phyloP scores from a whole-genome alignment of 2,888 invertebrate genomes.

The Sesamia inferens region DNA sequence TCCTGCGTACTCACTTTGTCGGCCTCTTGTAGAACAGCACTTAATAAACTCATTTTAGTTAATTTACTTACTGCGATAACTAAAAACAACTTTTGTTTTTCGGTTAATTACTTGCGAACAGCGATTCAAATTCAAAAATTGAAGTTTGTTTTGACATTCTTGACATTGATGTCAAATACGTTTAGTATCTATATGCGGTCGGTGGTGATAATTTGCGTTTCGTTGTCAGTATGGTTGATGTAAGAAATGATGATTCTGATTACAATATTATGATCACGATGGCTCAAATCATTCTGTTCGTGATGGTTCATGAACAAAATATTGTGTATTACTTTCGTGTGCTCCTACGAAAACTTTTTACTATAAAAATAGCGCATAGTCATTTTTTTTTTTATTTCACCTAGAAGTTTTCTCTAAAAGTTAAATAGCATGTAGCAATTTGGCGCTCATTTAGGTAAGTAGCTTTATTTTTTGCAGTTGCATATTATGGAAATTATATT shows the following conservation, averaged over 20 bases:
- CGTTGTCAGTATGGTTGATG: neutral
- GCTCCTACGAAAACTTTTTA: neutral
- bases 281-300: no score
- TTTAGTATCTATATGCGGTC: neutral
- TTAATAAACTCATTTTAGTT: conserved; percentile 81
- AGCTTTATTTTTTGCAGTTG: neutral
- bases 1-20: conserved; percentile 79
- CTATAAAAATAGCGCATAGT: neutral
- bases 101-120: conserved; percentile 32
- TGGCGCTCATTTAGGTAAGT: neutral
- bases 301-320: no score
- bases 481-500: conserved; percentile 12
- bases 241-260: neutral
- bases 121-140: conserved; percentile 51
- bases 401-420: no score
- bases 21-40: conserved; percentile 81
- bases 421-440: neutral
- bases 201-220: conserved; percentile 22
- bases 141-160: conserved; percentile 36
- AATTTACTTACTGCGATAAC: neutral
- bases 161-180: neutral
- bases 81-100: conserved; percentile 57
- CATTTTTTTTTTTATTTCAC: neutral
- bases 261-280: no score
- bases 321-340: no score